Percentiles rank a stretch among this genome's conserved stretches.
Evolutionary conservation across 2,113 vertebrate species (phyloP).

Genomic region (Amphiprion percula): DNA sequence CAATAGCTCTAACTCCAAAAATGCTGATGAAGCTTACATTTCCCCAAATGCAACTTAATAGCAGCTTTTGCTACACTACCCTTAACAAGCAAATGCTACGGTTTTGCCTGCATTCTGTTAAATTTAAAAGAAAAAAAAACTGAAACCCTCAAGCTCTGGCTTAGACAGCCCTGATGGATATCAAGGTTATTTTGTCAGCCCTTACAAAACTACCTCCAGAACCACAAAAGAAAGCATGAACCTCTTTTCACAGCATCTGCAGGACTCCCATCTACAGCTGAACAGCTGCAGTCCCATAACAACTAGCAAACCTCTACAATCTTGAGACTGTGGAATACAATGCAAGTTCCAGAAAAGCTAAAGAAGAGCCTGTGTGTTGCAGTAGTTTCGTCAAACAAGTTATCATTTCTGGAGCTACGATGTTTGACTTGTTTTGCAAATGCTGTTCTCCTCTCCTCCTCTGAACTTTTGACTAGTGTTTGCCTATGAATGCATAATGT

Average conservation of each 20-base stretch:
- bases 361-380: neutral
- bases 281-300: slow-evolving; percentile 6
- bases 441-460: neutral
- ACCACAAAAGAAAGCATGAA: too few relatives aligned
- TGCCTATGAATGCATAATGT: slow-evolving; percentile 15
- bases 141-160: too few relatives aligned
- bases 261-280: neutral
- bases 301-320: neutral
- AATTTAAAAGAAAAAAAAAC: too few relatives aligned
- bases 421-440: neutral
- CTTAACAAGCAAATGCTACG: too few relatives aligned
- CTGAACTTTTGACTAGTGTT: neutral
- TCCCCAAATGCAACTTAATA: too few relatives aligned
- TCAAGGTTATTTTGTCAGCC: too few relatives aligned
- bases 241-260: too few relatives aligned
- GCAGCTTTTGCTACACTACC: too few relatives aligned
- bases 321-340: slow-evolving; percentile 20
- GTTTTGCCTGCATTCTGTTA: too few relatives aligned
- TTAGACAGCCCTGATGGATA: too few relatives aligned
- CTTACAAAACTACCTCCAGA: too few relatives aligned
- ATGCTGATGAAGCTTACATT: neutral
- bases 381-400: neutral
- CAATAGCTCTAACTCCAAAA: slow-evolving; percentile 5
- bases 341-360: neutral
- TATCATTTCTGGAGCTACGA: neutral